Evolutionary conservation across 2,888 invertebrate genomes (phyloP).

Genomic region (Lagria hirta): DNA sequence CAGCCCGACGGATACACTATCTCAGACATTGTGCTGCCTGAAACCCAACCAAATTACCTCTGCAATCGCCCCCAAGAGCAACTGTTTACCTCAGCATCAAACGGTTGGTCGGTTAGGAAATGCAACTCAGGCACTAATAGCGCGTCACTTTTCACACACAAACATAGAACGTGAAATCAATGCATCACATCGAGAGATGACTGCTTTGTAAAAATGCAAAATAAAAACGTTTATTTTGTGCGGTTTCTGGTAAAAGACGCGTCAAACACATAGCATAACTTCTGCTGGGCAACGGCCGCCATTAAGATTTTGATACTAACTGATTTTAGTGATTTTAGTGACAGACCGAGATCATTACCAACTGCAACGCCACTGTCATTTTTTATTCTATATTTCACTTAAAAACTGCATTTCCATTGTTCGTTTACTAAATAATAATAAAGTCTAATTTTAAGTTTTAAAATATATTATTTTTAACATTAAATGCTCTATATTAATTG

Average conservation of each 20-base stretch:
- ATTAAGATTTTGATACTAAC: conserved; percentile 21
- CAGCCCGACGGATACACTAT: conserved; percentile 94
- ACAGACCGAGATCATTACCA: no score
- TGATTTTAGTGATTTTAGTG: no score
- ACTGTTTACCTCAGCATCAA: conserved; percentile 37
- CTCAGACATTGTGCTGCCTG: conserved; percentile 67
- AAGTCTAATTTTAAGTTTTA: no score
- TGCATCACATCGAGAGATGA: conserved; percentile 21
- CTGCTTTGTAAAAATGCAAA: conserved; percentile 5
- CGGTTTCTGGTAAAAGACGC: conserved; percentile 38
- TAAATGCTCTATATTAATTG: no score
- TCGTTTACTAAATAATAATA: no score
- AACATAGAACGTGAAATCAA: conserved; percentile 19
- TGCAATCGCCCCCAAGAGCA: background rate
- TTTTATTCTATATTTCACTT: no score
- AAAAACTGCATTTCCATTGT: no score
- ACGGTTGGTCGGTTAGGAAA: conserved; percentile 14
- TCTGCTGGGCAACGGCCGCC: conserved; percentile 18
- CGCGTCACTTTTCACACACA: conserved; percentile 6
- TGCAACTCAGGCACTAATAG: conserved; percentile 13
- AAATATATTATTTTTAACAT: no score
- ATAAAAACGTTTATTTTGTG: conserved; percentile 18
- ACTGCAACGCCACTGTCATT: no score
- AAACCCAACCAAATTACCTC: conserved; percentile 4
- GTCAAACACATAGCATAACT: conserved; percentile 36